Evolutionary conservation across 2,888 invertebrate species (phyloP).

Genomic region (Fragum sueziense): DNA sequence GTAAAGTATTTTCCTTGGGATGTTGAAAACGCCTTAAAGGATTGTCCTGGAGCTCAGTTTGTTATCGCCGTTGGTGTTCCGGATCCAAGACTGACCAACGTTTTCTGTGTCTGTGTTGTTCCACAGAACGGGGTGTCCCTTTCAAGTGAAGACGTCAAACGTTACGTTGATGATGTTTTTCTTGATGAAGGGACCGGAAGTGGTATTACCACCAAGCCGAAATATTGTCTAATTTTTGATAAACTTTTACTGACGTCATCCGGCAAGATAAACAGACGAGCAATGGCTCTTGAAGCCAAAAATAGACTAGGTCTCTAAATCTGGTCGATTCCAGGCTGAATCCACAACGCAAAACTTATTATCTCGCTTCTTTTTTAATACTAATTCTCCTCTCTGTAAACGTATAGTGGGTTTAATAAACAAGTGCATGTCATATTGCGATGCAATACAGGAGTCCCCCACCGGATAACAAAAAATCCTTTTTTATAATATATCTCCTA

Average conservation of each 20-base stretch:
- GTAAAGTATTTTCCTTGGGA: constrained; percentile 49
- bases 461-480: too few species aligned
- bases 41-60: constrained; percentile 29
- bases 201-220: constrained; percentile 40
- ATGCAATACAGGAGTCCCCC: too few species aligned
- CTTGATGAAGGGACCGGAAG: constrained; percentile 28
- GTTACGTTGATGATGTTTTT: constrained; percentile 46
- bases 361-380: too few species aligned
- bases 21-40: constrained; percentile 41
- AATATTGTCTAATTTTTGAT: constrained; percentile 43
- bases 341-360: too few species aligned
- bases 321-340: too few species aligned
- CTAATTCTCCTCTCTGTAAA: too few species aligned
- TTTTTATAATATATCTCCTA: too few species aligned
- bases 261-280: constrained; percentile 49
- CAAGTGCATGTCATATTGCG: too few species aligned
- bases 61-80: constrained; percentile 57
- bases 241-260: constrained; percentile 37
- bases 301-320: constrained; percentile 26
- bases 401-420: too few species aligned
- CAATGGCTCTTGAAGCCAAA: constrained; percentile 28
- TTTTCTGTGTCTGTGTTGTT: constrained; percentile 53
- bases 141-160: constrained; percentile 27
- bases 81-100: constrained; percentile 42
- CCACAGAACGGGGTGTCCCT: constrained; percentile 23